These are phyloP conservation scores for Drosophila formosana DNA, from an alignment of 2,888 invertebrate genomes.

Conservation along the genomic window DNA sequence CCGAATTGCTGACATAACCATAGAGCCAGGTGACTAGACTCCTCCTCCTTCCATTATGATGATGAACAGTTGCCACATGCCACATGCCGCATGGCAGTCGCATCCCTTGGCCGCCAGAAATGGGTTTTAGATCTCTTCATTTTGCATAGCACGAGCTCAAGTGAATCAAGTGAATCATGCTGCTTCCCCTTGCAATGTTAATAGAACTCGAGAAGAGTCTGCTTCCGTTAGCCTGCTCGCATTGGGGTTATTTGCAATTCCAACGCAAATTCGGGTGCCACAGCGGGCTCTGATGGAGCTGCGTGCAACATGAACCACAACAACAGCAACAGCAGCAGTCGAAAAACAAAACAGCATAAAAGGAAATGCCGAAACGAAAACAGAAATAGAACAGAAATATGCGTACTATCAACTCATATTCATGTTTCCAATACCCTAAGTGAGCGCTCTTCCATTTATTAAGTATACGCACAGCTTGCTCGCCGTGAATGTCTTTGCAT, in stretches of 20 bases:
- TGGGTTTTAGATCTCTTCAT: conserved; percentile 52
- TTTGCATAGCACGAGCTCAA: conserved; percentile 37
- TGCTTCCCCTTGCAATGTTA: conserved; percentile 34
- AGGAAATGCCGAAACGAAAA: conserved; percentile 18
- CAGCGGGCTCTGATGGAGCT: conserved; percentile 36
- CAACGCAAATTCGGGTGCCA: conserved; percentile 49
- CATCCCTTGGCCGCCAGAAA: conserved; percentile 26
- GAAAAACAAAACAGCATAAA: conserved; percentile 12
- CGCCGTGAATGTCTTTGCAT: not conserved
- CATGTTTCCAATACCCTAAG: conserved; percentile 14
- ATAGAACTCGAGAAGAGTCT: not conserved
- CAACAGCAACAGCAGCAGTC: not conserved
- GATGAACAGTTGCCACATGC: conserved; percentile 23
- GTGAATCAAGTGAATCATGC: conserved; percentile 39
- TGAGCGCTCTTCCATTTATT: not conserved
- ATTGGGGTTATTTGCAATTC: conserved; percentile 61
- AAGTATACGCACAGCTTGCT: not conserved
- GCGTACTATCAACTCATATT: conserved; percentile 13
- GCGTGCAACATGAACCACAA: conserved; percentile 49
- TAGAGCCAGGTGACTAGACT: conserved; percentile 35
- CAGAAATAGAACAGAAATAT: not conserved
- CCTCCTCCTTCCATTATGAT: conserved; percentile 1
- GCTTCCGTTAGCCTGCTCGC: conserved; percentile 5
- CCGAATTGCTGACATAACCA: conserved; percentile 3
- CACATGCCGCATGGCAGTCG: conserved; percentile 15